Percentiles rank a stretch among this genome's conserved stretches.
These are phyloP conservation scores for Tipula helvola DNA, from an alignment of 2,888 invertebrate species.

Conservation along the genomic window DNA sequence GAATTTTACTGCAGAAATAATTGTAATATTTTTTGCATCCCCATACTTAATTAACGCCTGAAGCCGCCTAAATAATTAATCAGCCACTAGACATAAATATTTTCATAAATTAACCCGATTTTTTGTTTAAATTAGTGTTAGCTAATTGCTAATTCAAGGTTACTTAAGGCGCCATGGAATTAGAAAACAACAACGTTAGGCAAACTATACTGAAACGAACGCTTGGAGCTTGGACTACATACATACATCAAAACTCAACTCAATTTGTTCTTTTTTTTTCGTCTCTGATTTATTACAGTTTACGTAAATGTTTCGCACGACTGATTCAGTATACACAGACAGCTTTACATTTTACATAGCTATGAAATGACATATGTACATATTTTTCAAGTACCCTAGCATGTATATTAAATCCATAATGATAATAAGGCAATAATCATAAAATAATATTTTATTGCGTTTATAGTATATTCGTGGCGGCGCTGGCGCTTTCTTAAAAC, in stretches of 20 bases:
- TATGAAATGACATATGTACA: not conserved
- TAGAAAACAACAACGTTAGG: too few relatives aligned
- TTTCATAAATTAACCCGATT: too few relatives aligned
- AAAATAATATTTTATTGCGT: not conserved
- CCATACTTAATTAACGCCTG: too few relatives aligned
- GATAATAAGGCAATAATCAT: not conserved
- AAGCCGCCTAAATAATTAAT: too few relatives aligned
- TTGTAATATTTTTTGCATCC: too few relatives aligned
- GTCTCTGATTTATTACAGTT: not conserved
- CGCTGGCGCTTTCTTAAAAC: not conserved
- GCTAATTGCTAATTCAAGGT: too few relatives aligned
- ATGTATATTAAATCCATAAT: not conserved
- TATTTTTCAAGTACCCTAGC: not conserved
- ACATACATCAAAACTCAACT: not conserved
- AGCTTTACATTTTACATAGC: not conserved
- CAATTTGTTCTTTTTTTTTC: not conserved
- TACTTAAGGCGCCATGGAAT: too few relatives aligned
- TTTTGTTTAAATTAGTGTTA: too few relatives aligned
- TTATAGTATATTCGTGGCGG: not conserved
- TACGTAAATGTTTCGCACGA: not conserved
- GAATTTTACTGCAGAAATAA: too few relatives aligned
- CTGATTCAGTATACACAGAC: not conserved
- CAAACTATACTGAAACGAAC: too few relatives aligned
- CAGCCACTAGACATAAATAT: too few relatives aligned
- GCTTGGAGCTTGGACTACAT: too few relatives aligned